Percentiles rank a stretch among this genome's conserved stretches.
Conservation (phyloP, 2,113 vertebrate genomes). For the Rhombomys opimus region DNA sequence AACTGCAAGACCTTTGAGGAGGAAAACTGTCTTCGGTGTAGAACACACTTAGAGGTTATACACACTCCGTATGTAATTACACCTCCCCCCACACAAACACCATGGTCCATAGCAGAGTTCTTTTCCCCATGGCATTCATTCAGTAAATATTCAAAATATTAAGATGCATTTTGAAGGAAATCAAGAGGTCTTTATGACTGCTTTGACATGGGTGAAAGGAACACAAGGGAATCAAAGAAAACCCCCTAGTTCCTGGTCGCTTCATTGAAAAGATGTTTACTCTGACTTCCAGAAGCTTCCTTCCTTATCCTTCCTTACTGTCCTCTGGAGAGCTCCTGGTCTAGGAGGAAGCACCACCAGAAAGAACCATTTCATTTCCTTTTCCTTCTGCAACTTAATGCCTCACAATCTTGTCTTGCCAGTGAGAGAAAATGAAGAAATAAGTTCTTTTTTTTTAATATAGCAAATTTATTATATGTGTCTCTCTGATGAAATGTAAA, state of each 20-base stretch:
- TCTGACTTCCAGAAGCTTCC: background rate
- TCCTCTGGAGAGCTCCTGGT: background rate
- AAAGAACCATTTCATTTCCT: background rate
- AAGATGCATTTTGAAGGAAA: constrained; percentile 40
- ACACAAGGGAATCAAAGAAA: constrained; percentile 14
- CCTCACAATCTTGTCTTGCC: background rate
- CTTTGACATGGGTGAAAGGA: constrained; percentile 32
- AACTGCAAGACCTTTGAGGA: background rate
- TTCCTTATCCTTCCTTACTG: background rate
- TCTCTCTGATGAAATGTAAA: constrained; percentile 70
- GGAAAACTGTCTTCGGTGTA: background rate
- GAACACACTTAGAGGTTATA: background rate
- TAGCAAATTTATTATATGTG: constrained; percentile 56
- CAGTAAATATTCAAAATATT: constrained; percentile 23
- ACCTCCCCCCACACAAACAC: background rate
- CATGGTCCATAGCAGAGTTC: background rate
- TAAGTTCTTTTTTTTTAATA: background rate
- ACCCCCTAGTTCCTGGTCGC: background rate
- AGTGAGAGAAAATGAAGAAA: constrained; percentile 67
- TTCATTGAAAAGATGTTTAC: background rate
- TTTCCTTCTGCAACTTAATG: background rate
- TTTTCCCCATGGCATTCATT: background rate
- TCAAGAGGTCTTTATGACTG: constrained; percentile 20
- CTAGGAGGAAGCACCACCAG: background rate
- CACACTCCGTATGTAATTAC: background rate